A percentile compares a stretch with the other conserved stretches of the same genome.
phyloP scores from a whole-genome alignment of 2,888 invertebrate species.

The Gastracanthus pulcherrimus region DNA sequence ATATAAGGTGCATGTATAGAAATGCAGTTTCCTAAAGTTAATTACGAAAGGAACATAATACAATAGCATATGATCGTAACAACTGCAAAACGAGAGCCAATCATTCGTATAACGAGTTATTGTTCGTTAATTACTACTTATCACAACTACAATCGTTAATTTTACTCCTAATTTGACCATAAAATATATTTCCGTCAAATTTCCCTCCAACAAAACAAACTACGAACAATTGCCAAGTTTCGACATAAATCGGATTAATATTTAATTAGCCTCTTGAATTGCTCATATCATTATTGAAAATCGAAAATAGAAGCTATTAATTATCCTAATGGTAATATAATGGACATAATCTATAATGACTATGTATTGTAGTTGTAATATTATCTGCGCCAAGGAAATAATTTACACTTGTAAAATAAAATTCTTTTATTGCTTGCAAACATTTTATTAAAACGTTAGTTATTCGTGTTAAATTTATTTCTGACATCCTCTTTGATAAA shows the following conservation, averaged over 20 bases:
- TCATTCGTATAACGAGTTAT: constrained; percentile 41
- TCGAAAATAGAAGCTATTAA: neutral
- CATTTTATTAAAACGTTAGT: too few species aligned
- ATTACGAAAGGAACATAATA: constrained; percentile 7
- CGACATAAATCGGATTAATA: constrained; percentile 13
- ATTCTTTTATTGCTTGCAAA: neutral
- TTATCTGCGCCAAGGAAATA: neutral
- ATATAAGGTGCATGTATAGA: neutral
- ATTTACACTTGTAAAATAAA: neutral
- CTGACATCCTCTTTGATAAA: too few species aligned
- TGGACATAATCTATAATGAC: neutral
- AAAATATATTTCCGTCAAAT: constrained; percentile 35
- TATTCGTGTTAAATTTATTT: too few species aligned
- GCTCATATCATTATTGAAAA: neutral
- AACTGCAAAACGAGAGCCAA: constrained; percentile 24
- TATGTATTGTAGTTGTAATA: neutral
- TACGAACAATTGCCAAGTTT: constrained; percentile 6
- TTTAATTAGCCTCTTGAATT: constrained; percentile 5
- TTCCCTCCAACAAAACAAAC: neutral
- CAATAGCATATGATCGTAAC: constrained; percentile 9
- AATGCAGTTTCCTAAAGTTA: constrained; percentile 18
- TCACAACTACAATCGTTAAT: constrained; percentile 36
- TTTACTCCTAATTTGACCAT: constrained; percentile 32
- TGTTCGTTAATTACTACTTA: constrained; percentile 44
- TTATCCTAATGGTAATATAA: neutral